Evolutionary conservation across 2,888 invertebrate genomes (phyloP), one percentile per base, ranked within the genome.

Genomic region (Drosophila subquinaria): DNA sequence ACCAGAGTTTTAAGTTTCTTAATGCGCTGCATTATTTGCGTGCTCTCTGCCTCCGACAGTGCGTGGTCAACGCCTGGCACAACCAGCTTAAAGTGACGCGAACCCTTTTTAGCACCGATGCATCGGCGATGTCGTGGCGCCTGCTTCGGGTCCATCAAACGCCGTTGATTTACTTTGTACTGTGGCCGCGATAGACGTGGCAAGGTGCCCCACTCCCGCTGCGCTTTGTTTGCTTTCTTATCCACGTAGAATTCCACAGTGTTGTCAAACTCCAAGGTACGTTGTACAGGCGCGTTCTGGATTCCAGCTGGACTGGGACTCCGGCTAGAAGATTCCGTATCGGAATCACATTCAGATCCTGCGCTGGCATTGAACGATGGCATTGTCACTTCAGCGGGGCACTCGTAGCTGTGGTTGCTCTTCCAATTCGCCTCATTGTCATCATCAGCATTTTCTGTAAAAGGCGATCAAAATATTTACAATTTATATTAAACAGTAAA

Each of bases 151-250:
- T 62, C 63, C 1, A 6, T 0, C 17, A 73, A 30, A 35, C 52
- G 59, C 5, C 23, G 35, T 11, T 57, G 6, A 0, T 45, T 40
- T 6, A 48, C 38, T 13, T 36, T 68, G 91, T 94, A 96, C 92
- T 93, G 93, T 0, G 96, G 95, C 59, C 95, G 94, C 0, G 94
- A 94, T 2, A 95, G 95, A 61, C 94, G 94, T 71, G 95, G 94
- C 13, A 96, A 93, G 0, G 95, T 96, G 38, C 94, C 92, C 2
- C 96, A 94, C 1, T 92, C 93, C 48, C 94, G 92, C 90, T 95
- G 95, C 55, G 94, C 94, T 55, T 91, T 93, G 47, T 95, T 95
- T 52, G 94, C 91, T 50, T 92, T 93, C 77, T 93, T 94, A 82
- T 96, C 96, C 51, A 94, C 90, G 81, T 95, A 95, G 90, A 94